A percentile compares a stretch with the other conserved stretches of the same genome.
These are phyloP conservation scores for Varanus salvator DNA, from an alignment of 2,113 vertebrate species.

Conservation along the genomic window DNA sequence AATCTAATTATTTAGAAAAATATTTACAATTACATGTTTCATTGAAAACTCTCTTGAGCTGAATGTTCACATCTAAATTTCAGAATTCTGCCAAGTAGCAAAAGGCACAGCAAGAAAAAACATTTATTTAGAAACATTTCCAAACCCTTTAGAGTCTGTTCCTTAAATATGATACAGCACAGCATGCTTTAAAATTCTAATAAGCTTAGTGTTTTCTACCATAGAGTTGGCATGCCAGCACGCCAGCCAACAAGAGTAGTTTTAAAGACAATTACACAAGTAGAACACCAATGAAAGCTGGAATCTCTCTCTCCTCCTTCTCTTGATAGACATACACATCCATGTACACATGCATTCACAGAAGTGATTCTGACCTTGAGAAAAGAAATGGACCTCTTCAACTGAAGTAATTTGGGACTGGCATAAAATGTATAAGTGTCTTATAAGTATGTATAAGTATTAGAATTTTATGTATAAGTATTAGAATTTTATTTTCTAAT, in stretches of 20 bases:
- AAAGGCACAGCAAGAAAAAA: neutral
- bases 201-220: neutral
- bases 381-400: neutral
- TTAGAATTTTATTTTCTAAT: neutral
- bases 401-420: neutral
- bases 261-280: neutral
- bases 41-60: neutral
- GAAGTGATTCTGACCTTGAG: neutral
- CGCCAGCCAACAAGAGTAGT: constrained; percentile 27
- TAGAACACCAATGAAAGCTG: neutral
- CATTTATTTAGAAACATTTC: constrained; percentile 37
- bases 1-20: neutral
- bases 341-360: neutral
- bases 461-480: no score
- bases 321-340: neutral
- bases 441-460: neutral
- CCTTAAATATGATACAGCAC: constrained; percentile 5
- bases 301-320: no score
- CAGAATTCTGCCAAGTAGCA: constrained; percentile 37
- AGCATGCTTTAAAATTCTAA: constrained; percentile 2
- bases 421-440: neutral
- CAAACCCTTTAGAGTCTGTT: neutral
- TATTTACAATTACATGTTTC: neutral
- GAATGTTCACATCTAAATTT: constrained; percentile 9
- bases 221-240: constrained; percentile 7